Conservation (phyloP, 2,797 vertebrate genomes). For the Enteromius thamalakanensis region DNA sequence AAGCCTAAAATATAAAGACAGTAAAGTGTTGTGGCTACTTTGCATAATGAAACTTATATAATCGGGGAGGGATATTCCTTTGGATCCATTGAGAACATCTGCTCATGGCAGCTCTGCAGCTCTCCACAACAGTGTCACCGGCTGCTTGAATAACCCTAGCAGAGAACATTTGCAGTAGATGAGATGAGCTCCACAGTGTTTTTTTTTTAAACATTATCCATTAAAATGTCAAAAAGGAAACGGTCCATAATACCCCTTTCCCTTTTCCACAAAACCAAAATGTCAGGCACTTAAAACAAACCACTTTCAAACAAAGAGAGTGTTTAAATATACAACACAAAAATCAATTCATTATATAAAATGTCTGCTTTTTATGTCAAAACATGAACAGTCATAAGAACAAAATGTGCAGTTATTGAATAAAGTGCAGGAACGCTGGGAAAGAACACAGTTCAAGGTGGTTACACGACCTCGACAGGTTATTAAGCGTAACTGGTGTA, state of each 20-base stretch:
- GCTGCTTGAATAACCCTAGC: neutral
- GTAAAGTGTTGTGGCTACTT: neutral
- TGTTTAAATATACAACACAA: neutral
- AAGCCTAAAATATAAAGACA: neutral
- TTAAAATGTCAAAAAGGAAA: constrained; percentile 4
- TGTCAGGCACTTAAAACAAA: neutral
- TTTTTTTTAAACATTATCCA: constrained; percentile 1
- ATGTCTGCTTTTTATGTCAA: neutral
- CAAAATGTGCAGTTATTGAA: neutral
- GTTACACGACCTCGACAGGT: neutral
- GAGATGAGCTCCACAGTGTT: neutral
- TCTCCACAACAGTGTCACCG: constrained; percentile 4
- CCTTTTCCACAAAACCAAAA: neutral
- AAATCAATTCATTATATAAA: neutral
- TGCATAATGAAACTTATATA: neutral
- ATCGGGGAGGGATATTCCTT: neutral
- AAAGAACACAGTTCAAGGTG: neutral
- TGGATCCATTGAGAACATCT: constrained; percentile 28
- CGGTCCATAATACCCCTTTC: neutral
- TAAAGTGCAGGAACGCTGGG: neutral
- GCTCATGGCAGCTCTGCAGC: constrained; percentile 29
- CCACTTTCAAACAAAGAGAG: neutral
- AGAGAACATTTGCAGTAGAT: neutral
- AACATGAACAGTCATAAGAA: neutral
- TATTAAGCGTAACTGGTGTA: neutral